Conservation (phyloP, 2,797 vertebrate genomes). For the Propithecus perrieri region DNA sequence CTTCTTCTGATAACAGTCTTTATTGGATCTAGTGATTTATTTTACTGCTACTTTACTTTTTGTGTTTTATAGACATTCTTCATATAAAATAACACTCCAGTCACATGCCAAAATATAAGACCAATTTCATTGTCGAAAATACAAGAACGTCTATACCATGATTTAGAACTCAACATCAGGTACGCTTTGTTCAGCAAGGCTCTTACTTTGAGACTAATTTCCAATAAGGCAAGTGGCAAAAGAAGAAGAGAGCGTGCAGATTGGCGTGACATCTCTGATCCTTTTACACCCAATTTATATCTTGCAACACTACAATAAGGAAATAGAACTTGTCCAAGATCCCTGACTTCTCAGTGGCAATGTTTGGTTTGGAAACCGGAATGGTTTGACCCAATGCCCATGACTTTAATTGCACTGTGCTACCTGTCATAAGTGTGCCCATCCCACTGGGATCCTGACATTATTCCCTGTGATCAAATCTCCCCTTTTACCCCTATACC, state of each 20-base stretch:
- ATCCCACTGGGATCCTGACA: neutral
- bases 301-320: accelerated
- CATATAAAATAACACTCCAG: neutral
- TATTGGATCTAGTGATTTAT: neutral
- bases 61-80: neutral
- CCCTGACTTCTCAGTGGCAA: neutral
- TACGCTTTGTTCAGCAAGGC: neutral
- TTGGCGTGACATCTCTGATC: accelerated
- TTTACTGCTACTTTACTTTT: neutral
- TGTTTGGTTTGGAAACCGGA: neutral
- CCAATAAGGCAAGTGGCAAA: neutral
- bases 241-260: neutral
- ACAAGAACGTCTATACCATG: accelerated
- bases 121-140: neutral
- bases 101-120: neutral
- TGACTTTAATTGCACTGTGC: neutral
- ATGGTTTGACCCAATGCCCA: neutral
- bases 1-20: neutral
- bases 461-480: neutral
- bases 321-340: neutral
- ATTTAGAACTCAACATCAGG: neutral
- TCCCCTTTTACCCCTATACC: neutral
- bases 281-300: neutral
- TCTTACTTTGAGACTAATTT: neutral
- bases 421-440: neutral